Percentiles rank a stretch among this genome's conserved stretches.
phyloP scores from a whole-genome alignment of 2,113 vertebrate genomes.

The Nematolebias whitei region DNA sequence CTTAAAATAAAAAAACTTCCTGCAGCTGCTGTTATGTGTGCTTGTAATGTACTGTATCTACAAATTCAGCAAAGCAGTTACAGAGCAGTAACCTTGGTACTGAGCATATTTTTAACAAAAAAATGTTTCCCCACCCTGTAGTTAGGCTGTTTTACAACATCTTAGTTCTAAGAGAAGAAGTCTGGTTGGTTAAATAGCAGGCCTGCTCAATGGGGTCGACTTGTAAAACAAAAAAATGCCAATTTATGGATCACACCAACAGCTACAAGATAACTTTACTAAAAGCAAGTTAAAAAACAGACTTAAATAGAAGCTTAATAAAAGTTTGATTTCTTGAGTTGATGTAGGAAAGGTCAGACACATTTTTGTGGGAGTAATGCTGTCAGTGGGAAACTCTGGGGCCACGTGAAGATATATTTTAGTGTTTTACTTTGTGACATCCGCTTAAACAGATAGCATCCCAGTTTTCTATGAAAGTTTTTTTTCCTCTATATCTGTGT shows the following conservation, averaged over 20 bases:
- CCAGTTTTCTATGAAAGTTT: constrained; percentile 32
- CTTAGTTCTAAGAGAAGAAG: constrained; percentile 15
- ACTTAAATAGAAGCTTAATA: background rate
- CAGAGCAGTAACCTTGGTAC: background rate
- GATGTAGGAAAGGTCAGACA: constrained; percentile 21
- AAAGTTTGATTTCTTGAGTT: background rate
- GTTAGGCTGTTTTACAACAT: constrained; percentile 33
- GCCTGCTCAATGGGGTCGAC: background rate
- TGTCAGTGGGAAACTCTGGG: constrained; percentile 63
- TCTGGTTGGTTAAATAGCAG: constrained; percentile 10
- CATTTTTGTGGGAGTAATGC: constrained; percentile 29
- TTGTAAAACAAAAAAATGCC: background rate
- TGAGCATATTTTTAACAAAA: constrained; percentile 23
- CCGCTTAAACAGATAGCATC: constrained; percentile 59
- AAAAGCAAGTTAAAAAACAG: background rate
- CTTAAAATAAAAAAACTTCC: background rate
- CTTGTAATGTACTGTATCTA: background rate
- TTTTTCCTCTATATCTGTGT: no score
- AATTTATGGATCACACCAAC: background rate
- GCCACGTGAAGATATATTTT: constrained; percentile 51
- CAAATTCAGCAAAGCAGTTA: background rate
- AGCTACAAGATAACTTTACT: no score
- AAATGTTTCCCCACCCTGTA: constrained; percentile 33
- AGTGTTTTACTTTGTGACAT: constrained; percentile 47
- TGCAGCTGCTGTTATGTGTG: background rate